A percentile compares a stretch with the other conserved stretches of the same genome.
These are phyloP conservation scores for Nymphalis polychloros DNA, from an alignment of 2,888 invertebrate genomes.

Conservation along the genomic window DNA sequence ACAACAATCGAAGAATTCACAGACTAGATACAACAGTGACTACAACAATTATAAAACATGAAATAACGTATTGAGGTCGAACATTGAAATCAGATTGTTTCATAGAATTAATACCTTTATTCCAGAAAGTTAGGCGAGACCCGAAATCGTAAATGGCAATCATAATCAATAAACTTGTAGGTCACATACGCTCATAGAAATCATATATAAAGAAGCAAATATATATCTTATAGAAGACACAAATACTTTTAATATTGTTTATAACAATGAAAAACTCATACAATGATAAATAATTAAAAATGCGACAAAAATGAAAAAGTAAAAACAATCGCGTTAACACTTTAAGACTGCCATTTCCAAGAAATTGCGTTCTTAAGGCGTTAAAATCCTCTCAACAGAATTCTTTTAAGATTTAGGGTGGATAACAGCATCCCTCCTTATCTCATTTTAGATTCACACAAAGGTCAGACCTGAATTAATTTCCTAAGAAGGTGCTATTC, in stretches of 20 bases:
- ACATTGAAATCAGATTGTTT: no score
- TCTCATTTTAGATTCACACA: constrained; percentile 27
- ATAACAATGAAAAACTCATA: not conserved
- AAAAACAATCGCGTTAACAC: constrained; percentile 14
- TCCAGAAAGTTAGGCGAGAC: no score
- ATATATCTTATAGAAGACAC: no score
- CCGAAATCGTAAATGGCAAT: no score
- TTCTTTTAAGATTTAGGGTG: constrained; percentile 24
- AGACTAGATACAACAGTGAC: no score
- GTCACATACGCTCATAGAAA: no score
- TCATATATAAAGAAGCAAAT: no score
- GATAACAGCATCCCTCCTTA: constrained; percentile 29
- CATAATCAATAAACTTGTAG: no score
- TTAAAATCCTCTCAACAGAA: constrained; percentile 21
- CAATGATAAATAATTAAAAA: not conserved
- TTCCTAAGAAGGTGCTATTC: constrained; percentile 16
- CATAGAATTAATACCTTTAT: no score
- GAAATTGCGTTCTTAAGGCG: constrained; percentile 18
- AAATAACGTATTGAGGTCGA: no score
- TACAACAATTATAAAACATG: no score
- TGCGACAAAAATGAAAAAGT: constrained; percentile 7
- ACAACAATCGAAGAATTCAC: no score
- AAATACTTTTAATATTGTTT: not conserved
- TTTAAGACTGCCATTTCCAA: constrained; percentile 15
- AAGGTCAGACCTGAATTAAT: constrained; percentile 25